Percentiles rank a stretch among this genome's conserved stretches.
Evolutionary conservation across 2,113 vertebrate genomes (phyloP).

Genomic region (Budorcas taxicolor): DNA sequence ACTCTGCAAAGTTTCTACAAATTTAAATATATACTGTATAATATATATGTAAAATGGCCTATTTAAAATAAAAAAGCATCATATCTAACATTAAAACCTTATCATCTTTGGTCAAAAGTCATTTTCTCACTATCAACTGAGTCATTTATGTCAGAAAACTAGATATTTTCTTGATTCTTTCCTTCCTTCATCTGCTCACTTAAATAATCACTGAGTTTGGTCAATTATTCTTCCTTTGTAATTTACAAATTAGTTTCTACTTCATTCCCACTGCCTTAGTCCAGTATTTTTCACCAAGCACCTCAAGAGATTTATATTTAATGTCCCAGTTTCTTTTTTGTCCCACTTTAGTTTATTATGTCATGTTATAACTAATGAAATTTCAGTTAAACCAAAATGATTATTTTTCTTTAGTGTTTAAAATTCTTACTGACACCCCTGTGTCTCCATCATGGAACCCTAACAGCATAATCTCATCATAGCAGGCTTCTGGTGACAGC

Average conservation of each 20-base stretch:
- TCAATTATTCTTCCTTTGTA: background rate
- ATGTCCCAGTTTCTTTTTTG: background rate
- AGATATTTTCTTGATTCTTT: background rate
- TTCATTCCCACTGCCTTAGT: background rate
- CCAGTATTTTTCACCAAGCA: background rate
- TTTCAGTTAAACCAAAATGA: background rate
- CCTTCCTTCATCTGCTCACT: background rate
- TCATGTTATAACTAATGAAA: background rate
- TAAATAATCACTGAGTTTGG: background rate
- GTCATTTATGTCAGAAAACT: background rate
- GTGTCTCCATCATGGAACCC: background rate
- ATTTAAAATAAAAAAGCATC: background rate
- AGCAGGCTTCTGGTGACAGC: background rate
- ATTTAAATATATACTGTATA: background rate
- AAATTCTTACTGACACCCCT: background rate
- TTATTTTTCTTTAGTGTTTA: background rate
- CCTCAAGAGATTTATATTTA: background rate
- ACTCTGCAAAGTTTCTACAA: background rate
- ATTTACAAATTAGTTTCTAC: background rate
- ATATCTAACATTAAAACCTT: background rate
- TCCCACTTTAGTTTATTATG: background rate
- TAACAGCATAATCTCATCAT: background rate
- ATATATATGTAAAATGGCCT: background rate
- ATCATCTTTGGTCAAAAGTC: background rate
- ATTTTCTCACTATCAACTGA: background rate